Base-by-base conservation (phyloP, 2,888 invertebrate genomes). In the Drosophila setosimentum region DNA sequence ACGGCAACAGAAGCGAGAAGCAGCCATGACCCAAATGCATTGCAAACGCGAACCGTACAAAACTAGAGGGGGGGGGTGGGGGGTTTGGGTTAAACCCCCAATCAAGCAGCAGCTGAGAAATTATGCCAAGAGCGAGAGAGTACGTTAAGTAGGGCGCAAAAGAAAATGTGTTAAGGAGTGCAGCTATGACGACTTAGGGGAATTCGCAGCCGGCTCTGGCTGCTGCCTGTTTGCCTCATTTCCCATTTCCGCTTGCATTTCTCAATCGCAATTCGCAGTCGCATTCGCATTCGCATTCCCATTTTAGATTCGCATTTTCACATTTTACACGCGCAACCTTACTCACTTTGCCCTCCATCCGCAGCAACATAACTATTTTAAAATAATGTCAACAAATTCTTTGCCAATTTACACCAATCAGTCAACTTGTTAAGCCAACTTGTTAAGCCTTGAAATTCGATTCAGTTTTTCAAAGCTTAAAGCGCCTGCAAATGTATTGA, bases 1-100 rank as follows among this genome's bases (percentile, higher is more conserved):
- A 21, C 21, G 11, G 42, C 42, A 42, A 21, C 42, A 21, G 42
- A 21, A 21, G 45, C 16, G 45, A 21, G 45, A 18, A 42, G 29
- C 66, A 72, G 71, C 81, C 83, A 82, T 82, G 82, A 82, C 82
- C 83, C 73, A 82, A 80, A 80, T 82, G 76, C 64, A 57, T n/a
- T 51, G 27, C 62, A 33, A n/a, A n/a, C 18, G 55, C 37, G 62
- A 51, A 11, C 42, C 16, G 24, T 24, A 33, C 2, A 21, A 24
- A 68, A 42, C 35, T n/a, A n/a, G n/a, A n/a, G n/a, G n/a, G n/a
- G n/a, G n/a, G n/a, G n/a, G n/a, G n/a, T n/a, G n/a, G n/a, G n/a
- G n/a, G n/a, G n/a, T n/a, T n/a, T n/a, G n/a, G n/a, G n/a, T n/a
- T n/a, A n/a, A n/a, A n/a, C 24, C n/a, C 60, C 69, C 64, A 69